phyloP scores from a whole-genome alignment of 2,888 invertebrate species.

The Plebejus anna region DNA sequence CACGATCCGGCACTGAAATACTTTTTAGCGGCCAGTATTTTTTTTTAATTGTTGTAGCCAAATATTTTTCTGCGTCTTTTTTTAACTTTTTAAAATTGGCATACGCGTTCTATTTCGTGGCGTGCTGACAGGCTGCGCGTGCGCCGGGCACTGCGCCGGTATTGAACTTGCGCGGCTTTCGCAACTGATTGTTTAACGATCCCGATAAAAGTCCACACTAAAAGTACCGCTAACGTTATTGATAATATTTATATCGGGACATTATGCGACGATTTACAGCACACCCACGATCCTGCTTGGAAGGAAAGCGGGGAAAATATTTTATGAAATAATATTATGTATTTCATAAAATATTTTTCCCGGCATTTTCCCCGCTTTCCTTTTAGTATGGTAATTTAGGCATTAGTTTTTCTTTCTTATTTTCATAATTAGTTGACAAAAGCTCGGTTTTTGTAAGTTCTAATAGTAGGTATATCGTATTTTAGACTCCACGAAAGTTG shows the following conservation, averaged over 20 bases:
- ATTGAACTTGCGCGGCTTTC: slow-evolving; percentile 73
- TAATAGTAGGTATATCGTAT: too few species aligned
- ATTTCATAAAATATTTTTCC: not conserved
- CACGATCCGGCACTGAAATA: not conserved
- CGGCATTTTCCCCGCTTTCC: not conserved
- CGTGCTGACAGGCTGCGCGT: slow-evolving; percentile 69
- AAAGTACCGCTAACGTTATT: slow-evolving; percentile 40
- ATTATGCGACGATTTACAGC: slow-evolving; percentile 26
- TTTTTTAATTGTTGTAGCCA: not conserved
- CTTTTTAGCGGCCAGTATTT: not conserved
- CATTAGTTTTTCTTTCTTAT: too few species aligned
- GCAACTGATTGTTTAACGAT: slow-evolving; percentile 47
- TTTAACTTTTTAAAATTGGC: slow-evolving; percentile 22
- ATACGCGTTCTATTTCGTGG: slow-evolving; percentile 42
- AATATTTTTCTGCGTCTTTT: not conserved
- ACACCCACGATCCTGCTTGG: not conserved
- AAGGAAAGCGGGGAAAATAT: not conserved
- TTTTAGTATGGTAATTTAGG: too few species aligned
- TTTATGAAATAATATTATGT: too few species aligned
- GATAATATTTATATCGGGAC: slow-evolving; percentile 34
- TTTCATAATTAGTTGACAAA: too few species aligned
- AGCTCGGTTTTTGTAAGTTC: too few species aligned
- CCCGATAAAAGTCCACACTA: slow-evolving; percentile 38
- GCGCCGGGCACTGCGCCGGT: slow-evolving; percentile 62
- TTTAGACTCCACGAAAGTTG: too few species aligned